Evolutionary conservation across 1,140 invertebrate species (phyloP).

Genomic region (Euborellia annulipes): DNA sequence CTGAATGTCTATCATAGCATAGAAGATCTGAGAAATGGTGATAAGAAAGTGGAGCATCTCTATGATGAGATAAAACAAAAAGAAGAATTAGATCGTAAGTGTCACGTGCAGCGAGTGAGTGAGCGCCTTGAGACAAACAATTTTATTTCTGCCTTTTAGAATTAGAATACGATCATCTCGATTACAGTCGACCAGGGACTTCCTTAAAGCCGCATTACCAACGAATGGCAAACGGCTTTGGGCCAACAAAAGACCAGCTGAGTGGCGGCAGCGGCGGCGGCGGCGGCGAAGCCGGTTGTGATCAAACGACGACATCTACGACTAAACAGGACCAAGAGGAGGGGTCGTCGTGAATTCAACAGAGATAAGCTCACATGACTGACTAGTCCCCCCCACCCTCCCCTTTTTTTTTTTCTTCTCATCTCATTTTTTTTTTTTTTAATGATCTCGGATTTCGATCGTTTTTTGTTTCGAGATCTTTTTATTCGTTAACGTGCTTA

Average conservation of each 20-base stretch:
- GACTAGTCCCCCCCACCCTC: too few relatives aligned
- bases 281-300: too few relatives aligned
- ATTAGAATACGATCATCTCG: constrained; percentile 71
- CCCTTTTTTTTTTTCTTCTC: too few relatives aligned
- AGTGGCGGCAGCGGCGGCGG: not conserved
- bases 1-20: constrained; percentile 60
- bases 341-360: constrained; percentile 20
- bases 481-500: too few relatives aligned
- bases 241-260: constrained; percentile 6
- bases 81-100: constrained; percentile 12
- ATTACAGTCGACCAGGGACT: constrained; percentile 63
- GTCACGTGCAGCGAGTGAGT: constrained; percentile 19
- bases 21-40: constrained; percentile 42
- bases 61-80: constrained; percentile 87
- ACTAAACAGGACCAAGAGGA: constrained; percentile 24
- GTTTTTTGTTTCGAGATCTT: too few relatives aligned
- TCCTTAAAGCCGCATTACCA: constrained; percentile 73
- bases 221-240: constrained; percentile 46
- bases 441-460: too few relatives aligned
- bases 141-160: constrained; percentile 30
- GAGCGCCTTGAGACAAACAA: constrained; percentile 2
- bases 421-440: too few relatives aligned
- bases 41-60: constrained; percentile 61
- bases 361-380: too few relatives aligned
- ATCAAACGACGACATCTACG: constrained; percentile 1